Evolutionary conservation across 64 coral and sea anemone genomes (phyloP), one percentile per base, ranked within the genome.

Genomic region (Montipora efflorescens): DNA sequence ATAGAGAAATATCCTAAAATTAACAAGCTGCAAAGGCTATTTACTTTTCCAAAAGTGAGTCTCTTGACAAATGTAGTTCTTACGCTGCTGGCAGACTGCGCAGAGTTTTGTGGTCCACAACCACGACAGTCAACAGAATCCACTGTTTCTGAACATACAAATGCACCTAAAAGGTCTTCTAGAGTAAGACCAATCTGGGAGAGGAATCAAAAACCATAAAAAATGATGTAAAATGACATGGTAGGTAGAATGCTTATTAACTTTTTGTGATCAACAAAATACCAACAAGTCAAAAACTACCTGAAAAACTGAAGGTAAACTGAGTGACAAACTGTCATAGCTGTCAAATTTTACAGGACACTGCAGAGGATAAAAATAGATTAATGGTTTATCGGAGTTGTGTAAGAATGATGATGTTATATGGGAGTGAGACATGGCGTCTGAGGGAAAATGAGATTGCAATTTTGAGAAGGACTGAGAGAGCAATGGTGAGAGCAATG

Each of bases 321-420:
- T 96, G 13, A 98, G 78, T 5, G 97, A 98, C 20, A 98, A 78
- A 20, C 94, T 98, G 62, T 98, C 94, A 94, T 87, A 98, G 8
- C 91, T 89, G 77, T 98, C 97, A 94, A 98, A 98, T 69, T 89
- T 98, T 2, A 98, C 97, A 47, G 97, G 97, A 59, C 84, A 96
- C 97, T 98, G 43, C 0, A 57, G 58, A 52, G 80, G 7, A 77
- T 7, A 80, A 18, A 28, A 93, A 23, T n/a, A n/a, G 19, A 14
- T 36, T 36, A 36, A 36, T 36, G 36, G 36, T 36, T 36, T 16
- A 82, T 18, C 20, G 7, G 66, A 57, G 19, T 7, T 53, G 64
- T 64, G 61, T 64, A 15, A 64, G 3, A 64, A 2, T 36, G 36
- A 0, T 36, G 36, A 36, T 36, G 36, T 36, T 36, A 36, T 36